These are phyloP conservation scores for Synanthedon formicaeformis DNA, from an alignment of 2,888 invertebrate genomes.

Conservation along the genomic window DNA sequence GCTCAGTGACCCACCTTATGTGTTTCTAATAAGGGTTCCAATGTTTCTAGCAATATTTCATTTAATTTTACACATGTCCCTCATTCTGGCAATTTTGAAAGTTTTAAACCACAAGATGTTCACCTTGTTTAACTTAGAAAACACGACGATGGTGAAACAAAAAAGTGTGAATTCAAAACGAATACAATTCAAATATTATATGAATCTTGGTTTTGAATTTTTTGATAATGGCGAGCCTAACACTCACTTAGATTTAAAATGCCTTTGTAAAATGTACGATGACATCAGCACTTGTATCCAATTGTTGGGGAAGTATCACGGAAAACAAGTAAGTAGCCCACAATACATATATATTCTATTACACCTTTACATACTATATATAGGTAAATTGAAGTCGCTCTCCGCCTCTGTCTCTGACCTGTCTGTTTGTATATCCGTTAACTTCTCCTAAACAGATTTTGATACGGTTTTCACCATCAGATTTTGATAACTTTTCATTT, in stretches of 20 bases:
- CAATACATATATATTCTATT: not conserved
- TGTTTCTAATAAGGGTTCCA: slow-evolving; percentile 26
- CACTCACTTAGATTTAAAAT: slow-evolving; percentile 15
- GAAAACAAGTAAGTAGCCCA: slow-evolving; percentile 20
- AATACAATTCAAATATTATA: slow-evolving; percentile 13
- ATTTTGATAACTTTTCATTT: too few relatives aligned
- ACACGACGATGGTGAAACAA: slow-evolving; percentile 6
- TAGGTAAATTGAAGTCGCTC: too few relatives aligned
- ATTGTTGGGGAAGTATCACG: slow-evolving; percentile 32
- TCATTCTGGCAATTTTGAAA: slow-evolving; percentile 25
- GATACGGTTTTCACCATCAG: too few relatives aligned
- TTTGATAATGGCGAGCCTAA: slow-evolving; percentile 7
- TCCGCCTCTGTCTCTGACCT: too few relatives aligned
- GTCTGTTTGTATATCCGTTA: too few relatives aligned
- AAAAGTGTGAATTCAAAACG: slow-evolving; percentile 2
- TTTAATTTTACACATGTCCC: slow-evolving; percentile 27
- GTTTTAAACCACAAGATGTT: slow-evolving; percentile 19
- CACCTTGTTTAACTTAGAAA: slow-evolving; percentile 9
- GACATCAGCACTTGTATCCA: slow-evolving; percentile 27
- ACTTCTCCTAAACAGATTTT: too few relatives aligned
- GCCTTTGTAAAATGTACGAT: slow-evolving; percentile 34
- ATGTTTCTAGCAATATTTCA: slow-evolving; percentile 26
- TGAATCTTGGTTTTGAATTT: slow-evolving; percentile 17
- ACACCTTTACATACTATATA: not conserved
- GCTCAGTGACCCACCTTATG: slow-evolving; percentile 15